Percentiles rank a stretch among this genome's conserved stretches.
phyloP scores from a whole-genome alignment of 2,113 vertebrate genomes.

The Monopterus albus region DNA sequence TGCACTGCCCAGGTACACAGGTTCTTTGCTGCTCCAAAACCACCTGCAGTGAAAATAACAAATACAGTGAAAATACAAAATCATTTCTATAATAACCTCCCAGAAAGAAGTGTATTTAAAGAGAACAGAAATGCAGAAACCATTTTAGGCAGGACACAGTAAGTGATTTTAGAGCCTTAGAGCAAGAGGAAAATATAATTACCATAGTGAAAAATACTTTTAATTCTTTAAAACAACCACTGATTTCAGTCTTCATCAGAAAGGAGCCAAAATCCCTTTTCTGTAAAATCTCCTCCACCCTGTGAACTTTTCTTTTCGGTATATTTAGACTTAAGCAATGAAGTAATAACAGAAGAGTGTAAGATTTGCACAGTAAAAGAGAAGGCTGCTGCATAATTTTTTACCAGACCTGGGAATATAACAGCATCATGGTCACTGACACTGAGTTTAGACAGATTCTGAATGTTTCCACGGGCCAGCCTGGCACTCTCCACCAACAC shows the following conservation, averaged over 20 bases:
- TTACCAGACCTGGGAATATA: conserved; percentile 80
- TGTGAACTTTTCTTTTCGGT: no score
- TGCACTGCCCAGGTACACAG: conserved; percentile 88
- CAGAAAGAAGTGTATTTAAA: neutral
- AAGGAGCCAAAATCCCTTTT: no score
- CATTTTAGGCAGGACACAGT: no score
- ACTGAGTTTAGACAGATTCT: conserved; percentile 83
- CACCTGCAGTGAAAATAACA: no score
- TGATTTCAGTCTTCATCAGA: no score
- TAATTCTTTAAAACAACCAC: no score
- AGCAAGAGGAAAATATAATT: neutral
- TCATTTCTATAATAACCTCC: no score
- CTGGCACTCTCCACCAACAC: conserved; percentile 86
- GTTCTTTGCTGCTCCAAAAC: conserved; percentile 86
- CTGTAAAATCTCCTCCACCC: no score
- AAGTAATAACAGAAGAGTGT: no score
- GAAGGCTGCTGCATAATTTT: no score
- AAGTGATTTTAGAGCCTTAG: neutral
- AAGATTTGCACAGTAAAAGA: no score
- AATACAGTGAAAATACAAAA: neutral
- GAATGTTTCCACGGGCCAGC: conserved; percentile 83
- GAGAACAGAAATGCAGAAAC: neutral
- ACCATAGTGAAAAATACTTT: no score
- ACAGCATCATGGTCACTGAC: conserved; percentile 82
- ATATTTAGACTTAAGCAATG: neutral